Conservation (phyloP, 1,140 invertebrate genomes). For the Centruroides vittatus region DNA sequence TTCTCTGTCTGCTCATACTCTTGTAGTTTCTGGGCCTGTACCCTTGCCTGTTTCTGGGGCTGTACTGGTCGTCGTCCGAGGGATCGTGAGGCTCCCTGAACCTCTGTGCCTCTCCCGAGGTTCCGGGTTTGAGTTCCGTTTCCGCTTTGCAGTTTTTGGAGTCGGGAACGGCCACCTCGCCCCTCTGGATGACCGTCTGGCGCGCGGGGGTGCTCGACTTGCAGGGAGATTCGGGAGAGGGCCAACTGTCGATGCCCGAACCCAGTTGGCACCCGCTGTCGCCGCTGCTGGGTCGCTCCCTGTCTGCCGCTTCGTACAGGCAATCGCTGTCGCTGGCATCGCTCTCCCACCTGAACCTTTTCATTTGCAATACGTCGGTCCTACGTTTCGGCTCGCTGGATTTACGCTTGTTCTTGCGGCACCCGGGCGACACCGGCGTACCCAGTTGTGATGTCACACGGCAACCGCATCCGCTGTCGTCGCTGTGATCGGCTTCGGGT, state of each 20-base stretch:
- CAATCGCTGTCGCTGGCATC: constrained; percentile 5
- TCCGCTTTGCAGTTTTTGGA: neutral
- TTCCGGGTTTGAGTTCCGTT: too few relatives aligned
- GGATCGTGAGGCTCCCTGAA: neutral
- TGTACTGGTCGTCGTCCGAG: neutral
- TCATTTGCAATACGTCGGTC: constrained; percentile 12
- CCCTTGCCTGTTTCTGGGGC: neutral
- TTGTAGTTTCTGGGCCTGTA: constrained; percentile 68
- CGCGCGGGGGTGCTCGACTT: neutral
- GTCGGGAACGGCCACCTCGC: neutral
- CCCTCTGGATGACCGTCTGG: neutral
- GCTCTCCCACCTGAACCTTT: constrained; percentile 10
- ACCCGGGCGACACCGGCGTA: neutral
- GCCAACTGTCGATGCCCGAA: neutral
- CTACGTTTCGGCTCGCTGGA: constrained; percentile 12
- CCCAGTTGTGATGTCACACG: neutral
- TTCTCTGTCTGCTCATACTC: constrained; percentile 79
- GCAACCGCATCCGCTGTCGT: too few relatives aligned
- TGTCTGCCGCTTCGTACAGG: constrained; percentile 1
- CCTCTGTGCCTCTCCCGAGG: neutral
- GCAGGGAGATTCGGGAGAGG: neutral
- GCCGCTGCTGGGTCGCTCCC: constrained; percentile 13
- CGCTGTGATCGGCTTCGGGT: too few relatives aligned
- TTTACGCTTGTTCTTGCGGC: constrained; percentile 11
- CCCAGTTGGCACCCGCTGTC: constrained; percentile 10